Conservation (phyloP, 2,113 vertebrate species). For the Varanus komodoensis region DNA sequence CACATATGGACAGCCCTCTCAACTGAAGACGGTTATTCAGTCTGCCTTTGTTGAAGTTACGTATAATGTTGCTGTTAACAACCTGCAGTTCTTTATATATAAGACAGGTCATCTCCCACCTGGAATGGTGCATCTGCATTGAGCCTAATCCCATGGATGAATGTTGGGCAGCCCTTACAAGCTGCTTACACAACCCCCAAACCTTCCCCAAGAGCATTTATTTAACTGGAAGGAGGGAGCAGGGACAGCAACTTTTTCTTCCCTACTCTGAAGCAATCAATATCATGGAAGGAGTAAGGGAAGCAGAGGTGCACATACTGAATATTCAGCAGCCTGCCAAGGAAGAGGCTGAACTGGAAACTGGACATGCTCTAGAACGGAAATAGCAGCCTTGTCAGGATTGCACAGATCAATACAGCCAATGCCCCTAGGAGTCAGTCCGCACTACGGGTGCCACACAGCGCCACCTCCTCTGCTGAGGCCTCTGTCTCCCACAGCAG, state of each 20-base stretch:
- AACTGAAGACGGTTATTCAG: too few species aligned
- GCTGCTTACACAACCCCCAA: neutral
- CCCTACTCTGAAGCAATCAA: slow-evolving; percentile 1
- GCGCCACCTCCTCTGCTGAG: neutral
- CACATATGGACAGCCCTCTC: too few species aligned
- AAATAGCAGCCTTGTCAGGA: neutral
- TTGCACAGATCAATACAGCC: neutral
- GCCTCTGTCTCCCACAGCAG: neutral
- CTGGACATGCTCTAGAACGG: neutral
- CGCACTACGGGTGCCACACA: neutral
- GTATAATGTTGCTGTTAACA: too few species aligned
- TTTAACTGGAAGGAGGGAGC: neutral
- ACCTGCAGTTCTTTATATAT: too few species aligned
- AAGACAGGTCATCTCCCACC: too few species aligned
- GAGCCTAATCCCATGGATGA: too few species aligned
- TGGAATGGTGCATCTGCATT: too few species aligned
- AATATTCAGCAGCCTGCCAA: slow-evolving; percentile 6
- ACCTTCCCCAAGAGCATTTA: neutral
- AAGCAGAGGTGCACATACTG: neutral
- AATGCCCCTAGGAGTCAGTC: neutral
- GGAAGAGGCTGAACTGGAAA: neutral
- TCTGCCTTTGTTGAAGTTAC: too few species aligned
- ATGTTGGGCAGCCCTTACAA: neutral
- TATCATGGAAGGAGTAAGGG: neutral
- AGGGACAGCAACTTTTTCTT: too few species aligned